phyloP scores from a whole-genome alignment of 2,888 invertebrate species.

The Apamea epomidion region DNA sequence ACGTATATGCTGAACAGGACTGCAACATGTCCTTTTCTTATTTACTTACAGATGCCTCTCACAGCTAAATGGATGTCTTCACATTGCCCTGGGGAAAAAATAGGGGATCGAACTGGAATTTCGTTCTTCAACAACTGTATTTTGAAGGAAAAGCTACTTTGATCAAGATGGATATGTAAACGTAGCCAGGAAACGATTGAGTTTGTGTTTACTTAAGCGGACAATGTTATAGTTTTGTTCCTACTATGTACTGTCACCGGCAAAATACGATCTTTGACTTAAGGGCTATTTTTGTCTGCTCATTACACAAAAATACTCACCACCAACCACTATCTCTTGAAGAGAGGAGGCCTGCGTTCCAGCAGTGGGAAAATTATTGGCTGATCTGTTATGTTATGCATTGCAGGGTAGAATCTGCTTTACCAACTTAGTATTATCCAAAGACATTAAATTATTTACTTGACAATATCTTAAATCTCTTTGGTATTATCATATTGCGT shows the following conservation, averaged over 20 bases:
- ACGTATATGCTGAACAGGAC: constrained; percentile 61
- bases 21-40: constrained; percentile 66
- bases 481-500: neutral
- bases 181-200: constrained; percentile 15
- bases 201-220: constrained; percentile 11
- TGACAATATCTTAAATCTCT: too few relatives aligned
- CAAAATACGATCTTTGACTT: neutral
- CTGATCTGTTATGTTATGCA: neutral
- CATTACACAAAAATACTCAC: neutral
- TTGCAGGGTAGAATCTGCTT: neutral
- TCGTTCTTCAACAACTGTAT: constrained; percentile 57
- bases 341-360: neutral
- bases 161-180: constrained; percentile 34
- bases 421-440: neutral
- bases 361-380: neutral
- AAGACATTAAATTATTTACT: too few relatives aligned
- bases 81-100: constrained; percentile 61
- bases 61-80: constrained; percentile 61
- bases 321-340: neutral
- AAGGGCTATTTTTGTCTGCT: neutral
- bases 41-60: constrained; percentile 55
- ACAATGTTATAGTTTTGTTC: neutral
- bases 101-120: constrained; percentile 49
- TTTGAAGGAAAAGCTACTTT: constrained; percentile 47
- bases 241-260: neutral